Evolutionary conservation across 2,888 invertebrate genomes (phyloP).

Genomic region (Lottia gigantea): DNA sequence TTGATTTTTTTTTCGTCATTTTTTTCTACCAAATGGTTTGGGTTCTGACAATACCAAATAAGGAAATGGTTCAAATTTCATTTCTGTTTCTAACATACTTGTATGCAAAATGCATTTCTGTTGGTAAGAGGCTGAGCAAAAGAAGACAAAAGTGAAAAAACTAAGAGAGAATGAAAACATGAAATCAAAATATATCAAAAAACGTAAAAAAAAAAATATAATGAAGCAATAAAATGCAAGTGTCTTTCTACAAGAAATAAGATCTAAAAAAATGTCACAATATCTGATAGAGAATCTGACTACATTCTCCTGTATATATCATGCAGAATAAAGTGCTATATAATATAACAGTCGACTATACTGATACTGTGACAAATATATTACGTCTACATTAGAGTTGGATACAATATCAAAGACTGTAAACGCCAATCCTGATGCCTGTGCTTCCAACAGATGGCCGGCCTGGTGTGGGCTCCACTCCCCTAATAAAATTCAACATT

Average conservation of each 20-base stretch:
- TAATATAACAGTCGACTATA: too few species aligned
- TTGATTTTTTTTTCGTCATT: neutral
- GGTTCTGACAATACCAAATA: neutral
- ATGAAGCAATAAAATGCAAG: neutral
- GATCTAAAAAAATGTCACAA: slow-evolving; percentile 14
- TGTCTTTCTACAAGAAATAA: slow-evolving; percentile 7
- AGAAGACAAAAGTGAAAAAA: neutral
- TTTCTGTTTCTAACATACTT: neutral
- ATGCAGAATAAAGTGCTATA: neutral
- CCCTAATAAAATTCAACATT: too few species aligned
- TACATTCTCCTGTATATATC: slow-evolving; percentile 21
- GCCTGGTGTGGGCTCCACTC: too few species aligned
- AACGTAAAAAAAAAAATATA: neutral
- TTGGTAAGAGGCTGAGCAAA: neutral
- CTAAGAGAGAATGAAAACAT: slow-evolving; percentile 8
- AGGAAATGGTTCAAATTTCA: neutral
- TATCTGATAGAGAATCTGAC: slow-evolving; percentile 10
- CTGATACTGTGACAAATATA: too few species aligned
- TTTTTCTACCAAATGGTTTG: neutral
- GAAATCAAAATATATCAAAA: slow-evolving; percentile 14
- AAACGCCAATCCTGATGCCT: too few species aligned
- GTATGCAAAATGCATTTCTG: neutral
- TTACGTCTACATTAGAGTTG: too few species aligned
- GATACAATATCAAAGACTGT: too few species aligned
- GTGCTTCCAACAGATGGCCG: too few species aligned